Evolutionary conservation across 2,797 vertebrate genomes (phyloP).

Genomic region (Neosilurus hyrtlii): DNA sequence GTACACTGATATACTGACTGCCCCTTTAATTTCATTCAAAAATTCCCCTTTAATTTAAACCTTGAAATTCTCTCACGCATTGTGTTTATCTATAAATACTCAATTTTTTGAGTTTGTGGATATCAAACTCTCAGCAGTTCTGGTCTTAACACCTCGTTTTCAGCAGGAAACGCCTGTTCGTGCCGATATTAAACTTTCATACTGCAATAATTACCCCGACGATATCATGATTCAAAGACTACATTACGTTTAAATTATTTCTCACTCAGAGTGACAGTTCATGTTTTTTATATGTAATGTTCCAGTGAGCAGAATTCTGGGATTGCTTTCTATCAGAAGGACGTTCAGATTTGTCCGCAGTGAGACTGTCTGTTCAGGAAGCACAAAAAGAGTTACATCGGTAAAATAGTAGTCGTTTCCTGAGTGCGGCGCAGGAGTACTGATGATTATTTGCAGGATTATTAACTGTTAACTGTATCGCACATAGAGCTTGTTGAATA

Average conservation of each 20-base stretch:
- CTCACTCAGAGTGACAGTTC: constrained; percentile 61
- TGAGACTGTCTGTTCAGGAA: not conserved
- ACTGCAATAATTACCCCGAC: constrained; percentile 22
- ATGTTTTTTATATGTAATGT: constrained; percentile 25
- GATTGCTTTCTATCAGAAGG: not conserved
- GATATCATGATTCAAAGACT: constrained; percentile 13
- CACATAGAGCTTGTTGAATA: too few species aligned
- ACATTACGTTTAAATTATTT: constrained; percentile 54
- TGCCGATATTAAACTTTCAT: constrained; percentile 26
- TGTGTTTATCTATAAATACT: not conserved
- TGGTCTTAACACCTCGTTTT: not conserved
- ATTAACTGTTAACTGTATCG: not conserved
- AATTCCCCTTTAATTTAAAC: too few species aligned
- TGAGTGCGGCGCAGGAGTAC: not conserved
- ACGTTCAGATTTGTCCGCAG: not conserved
- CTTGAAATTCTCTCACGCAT: not conserved
- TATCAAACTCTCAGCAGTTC: not conserved
- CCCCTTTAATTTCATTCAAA: not conserved
- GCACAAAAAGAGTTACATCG: not conserved
- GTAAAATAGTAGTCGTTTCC: not conserved
- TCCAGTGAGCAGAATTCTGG: not conserved
- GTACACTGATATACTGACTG: not conserved
- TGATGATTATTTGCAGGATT: not conserved
- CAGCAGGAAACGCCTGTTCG: not conserved
- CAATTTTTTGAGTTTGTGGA: too few species aligned